phyloP scores from a whole-genome alignment of 2,113 vertebrate genomes.

The Arvicanthis niloticus region DNA sequence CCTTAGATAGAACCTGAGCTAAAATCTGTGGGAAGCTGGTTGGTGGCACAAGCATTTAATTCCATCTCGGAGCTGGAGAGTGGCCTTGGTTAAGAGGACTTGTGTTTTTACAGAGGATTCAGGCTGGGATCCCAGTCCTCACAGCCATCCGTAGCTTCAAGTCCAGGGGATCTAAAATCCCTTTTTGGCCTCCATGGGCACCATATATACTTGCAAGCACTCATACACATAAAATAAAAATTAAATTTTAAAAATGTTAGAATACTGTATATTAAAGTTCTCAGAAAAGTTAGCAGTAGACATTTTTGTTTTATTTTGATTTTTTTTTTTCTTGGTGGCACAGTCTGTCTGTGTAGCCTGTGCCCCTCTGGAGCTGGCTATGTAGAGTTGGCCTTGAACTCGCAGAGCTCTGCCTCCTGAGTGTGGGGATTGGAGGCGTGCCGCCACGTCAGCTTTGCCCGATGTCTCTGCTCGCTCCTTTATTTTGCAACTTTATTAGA shows the following conservation, averaged over 20 bases:
- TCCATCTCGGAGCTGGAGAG: not conserved
- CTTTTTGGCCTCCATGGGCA: not conserved
- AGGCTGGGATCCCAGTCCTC: not conserved
- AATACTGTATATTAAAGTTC: not conserved
- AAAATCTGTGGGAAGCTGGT: not conserved
- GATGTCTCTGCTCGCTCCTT: not conserved
- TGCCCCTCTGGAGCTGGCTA: too few relatives aligned
- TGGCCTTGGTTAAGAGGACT: not conserved
- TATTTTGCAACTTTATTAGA: not conserved
- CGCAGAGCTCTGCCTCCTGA: not conserved
- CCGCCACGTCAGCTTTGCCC: too few relatives aligned
- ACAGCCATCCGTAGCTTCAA: too few relatives aligned
- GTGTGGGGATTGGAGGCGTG: not conserved
- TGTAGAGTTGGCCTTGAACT: not conserved
- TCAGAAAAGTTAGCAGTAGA: not conserved
- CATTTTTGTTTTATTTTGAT: not conserved
- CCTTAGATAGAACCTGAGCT: not conserved
- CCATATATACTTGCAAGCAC: not conserved
- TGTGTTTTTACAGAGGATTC: not conserved
- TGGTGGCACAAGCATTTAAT: not conserved
- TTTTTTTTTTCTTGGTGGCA: not conserved
- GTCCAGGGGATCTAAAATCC: not conserved
- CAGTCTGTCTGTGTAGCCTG: not conserved
- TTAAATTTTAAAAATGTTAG: not conserved
- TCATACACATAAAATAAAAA: not conserved